Percentiles rank a stretch among this genome's conserved stretches.
Conservation (phyloP, 2,113 vertebrate species). For the Xiphorhynchus elegans region DNA sequence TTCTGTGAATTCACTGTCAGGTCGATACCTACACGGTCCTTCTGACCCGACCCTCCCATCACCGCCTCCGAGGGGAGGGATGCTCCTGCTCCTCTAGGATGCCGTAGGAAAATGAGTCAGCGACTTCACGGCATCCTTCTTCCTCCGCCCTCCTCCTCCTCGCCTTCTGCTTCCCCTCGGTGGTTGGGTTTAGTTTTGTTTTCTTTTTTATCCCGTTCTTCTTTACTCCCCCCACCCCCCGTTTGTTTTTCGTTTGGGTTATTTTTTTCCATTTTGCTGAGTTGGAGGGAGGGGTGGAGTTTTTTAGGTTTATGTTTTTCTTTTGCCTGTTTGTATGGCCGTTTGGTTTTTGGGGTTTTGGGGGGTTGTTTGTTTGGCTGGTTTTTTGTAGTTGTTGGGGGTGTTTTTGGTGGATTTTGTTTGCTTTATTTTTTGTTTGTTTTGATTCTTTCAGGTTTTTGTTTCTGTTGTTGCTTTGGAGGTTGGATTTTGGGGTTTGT, state of each 20-base stretch:
- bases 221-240: no score
- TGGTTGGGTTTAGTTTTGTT: background rate
- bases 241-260: background rate
- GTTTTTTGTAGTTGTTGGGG: background rate
- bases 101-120: rapidly evolving
- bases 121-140: rapidly evolving
- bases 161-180: rapidly evolving
- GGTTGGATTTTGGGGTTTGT: background rate
- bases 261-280: background rate
- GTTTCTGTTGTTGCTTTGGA: no score
- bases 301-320: background rate
- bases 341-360: background rate
- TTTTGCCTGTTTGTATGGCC: rapidly evolving
- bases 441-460: background rate
- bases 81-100: background rate
- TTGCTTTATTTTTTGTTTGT: background rate
- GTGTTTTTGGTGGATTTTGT: background rate
- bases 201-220: background rate
- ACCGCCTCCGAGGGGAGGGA: rapidly evolving
- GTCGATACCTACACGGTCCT: rapidly evolving
- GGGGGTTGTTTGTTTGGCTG: background rate
- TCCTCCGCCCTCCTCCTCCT: rapidly evolving
- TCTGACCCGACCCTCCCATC: rapidly evolving
- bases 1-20: background rate
- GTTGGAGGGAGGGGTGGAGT: background rate